Evolutionary conservation across 2,797 vertebrate species (phyloP).

Genomic region (Sternotherus odoratus): DNA sequence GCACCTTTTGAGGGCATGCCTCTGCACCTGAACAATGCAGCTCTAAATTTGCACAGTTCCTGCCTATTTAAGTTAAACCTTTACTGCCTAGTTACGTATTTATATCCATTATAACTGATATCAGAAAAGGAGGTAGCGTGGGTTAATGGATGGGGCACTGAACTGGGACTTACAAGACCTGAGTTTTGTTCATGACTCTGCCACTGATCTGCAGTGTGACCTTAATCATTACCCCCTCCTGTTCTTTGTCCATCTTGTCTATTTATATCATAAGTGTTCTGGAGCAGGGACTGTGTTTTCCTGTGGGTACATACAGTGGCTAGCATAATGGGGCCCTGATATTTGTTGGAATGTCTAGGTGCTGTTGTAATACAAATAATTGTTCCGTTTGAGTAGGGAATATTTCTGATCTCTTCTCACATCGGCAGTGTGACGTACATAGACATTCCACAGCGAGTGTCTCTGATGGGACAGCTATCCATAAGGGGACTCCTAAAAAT

Average conservation of each 20-base stretch:
- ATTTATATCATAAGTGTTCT: neutral
- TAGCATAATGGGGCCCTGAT: neutral
- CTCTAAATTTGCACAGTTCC: neutral
- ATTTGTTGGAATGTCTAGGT: neutral
- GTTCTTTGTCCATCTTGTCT: neutral
- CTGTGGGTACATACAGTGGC: neutral
- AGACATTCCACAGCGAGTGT: neutral
- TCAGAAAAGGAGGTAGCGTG: neutral
- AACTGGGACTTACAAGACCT: neutral
- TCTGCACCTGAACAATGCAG: fast-evolving
- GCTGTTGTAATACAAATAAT: neutral
- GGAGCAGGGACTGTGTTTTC: neutral
- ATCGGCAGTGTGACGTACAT: neutral
- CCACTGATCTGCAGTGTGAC: neutral
- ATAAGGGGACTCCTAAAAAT: neutral
- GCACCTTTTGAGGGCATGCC: neutral
- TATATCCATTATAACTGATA: neutral
- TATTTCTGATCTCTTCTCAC: neutral
- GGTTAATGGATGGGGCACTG: neutral
- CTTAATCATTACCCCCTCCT: fast-evolving
- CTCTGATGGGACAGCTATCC: neutral
- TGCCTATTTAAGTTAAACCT: neutral
- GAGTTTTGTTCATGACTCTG: neutral
- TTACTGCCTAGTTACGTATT: neutral
- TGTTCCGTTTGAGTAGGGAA: neutral